Conservation (phyloP, 37 sponge, comb jelly and placozoan species). For the Axinella damicornis region DNA sequence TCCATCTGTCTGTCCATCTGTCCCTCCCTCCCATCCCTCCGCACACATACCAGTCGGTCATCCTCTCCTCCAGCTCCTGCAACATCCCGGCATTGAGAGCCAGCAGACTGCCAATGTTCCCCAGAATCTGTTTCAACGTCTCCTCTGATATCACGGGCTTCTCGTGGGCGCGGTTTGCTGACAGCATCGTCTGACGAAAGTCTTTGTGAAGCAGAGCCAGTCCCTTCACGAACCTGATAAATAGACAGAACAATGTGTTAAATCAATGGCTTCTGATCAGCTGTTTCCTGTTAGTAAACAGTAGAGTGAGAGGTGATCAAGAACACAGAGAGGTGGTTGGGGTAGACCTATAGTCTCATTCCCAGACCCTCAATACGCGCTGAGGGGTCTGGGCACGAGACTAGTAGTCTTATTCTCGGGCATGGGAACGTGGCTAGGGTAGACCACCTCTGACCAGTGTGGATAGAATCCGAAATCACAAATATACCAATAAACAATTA, state of each 20-base stretch:
- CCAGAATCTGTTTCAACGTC: conserved; percentile 59
- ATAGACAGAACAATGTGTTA: background rate
- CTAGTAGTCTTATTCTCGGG: too few species aligned
- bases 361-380: too few species aligned
- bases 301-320: background rate
- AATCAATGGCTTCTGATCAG: background rate
- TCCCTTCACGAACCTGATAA: conserved; percentile 82
- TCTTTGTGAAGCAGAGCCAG: conserved; percentile 68
- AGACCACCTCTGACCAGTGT: too few species aligned
- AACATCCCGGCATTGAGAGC: conserved; percentile 73
- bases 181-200: conserved; percentile 58
- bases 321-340: too few species aligned
- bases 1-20: background rate
- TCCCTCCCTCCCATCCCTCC: background rate
- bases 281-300: background rate
- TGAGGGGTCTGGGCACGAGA: too few species aligned
- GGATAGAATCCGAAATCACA: too few species aligned
- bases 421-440: too few species aligned
- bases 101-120: conserved; percentile 64
- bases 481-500: too few species aligned
- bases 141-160: conserved; percentile 81
- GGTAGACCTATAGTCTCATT: too few species aligned
- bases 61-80: conserved; percentile 72
- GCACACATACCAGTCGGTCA: conserved; percentile 71
- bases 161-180: conserved; percentile 69